Evolutionary conservation across 2,797 vertebrate genomes (phyloP), one percentile per base, ranked within the genome.

Genomic region (Pterois miles): DNA sequence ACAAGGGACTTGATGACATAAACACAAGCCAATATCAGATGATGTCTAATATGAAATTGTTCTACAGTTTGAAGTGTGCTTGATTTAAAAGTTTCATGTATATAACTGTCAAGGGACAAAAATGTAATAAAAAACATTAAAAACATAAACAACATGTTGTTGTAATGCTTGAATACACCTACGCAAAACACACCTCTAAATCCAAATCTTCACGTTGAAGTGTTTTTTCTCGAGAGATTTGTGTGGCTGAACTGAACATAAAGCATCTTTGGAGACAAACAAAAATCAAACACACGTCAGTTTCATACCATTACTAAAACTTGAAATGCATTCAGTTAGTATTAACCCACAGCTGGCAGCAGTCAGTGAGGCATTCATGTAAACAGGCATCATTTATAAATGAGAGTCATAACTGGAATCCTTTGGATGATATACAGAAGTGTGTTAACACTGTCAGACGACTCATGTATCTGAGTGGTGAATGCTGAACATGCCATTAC

Each of bases 341-440:
- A 74, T 78, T 50, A 62, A 31, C 53, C 53, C 71, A 81, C 52
- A 77, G 68, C 77, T 74, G 72, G 59, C 81, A 88, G 78, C 81
- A 69, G 52, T 84, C 76, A 53, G 71, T 72, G 62, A 81, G 59
- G 53, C 64, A 33, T 67, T 71, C 75, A 66, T 89, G 84, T 88
- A 86, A 89, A 91, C 84, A 89, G 71, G 78, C 75, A 84, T 82
- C 78, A 81, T 64, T 80, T 66, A 71, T 4, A 64, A 67, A 63
- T 25, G 36, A 74, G 50, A 65, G 60, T 76, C 58, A 18, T 16
- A 1, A 66, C 18, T 63, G 34, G 29, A 82, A 54, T 65, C 62
- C 70, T 81, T 81, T 77, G 50, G 72, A 74, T 48, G 14, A 48
- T 48, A 48, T 58, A 68, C 76, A 87, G 38, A 46, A 16, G 54